These are phyloP conservation scores for Baronia brevicornis DNA, from an alignment of 2,888 invertebrate species.

Conservation along the genomic window DNA sequence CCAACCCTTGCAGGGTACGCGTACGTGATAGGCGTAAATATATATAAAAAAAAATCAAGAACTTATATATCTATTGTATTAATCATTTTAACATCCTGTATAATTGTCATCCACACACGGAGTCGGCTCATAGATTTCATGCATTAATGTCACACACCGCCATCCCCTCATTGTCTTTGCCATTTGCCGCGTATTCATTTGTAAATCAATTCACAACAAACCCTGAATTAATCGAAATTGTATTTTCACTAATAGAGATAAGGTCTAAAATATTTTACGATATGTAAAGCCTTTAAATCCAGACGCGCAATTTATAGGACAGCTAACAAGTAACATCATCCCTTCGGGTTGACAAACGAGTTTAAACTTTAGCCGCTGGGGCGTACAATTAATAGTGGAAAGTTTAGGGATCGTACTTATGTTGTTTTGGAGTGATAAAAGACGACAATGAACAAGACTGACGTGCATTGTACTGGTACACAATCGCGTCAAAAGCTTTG, in stretches of 20 bases:
- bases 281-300: constrained; percentile 36
- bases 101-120: no score
- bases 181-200: constrained; percentile 26
- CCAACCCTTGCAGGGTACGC: no score
- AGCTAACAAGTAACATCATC: constrained; percentile 31
- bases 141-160: constrained; percentile 42
- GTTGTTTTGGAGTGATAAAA: constrained; percentile 11
- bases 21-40: no score
- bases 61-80: no score
- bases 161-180: constrained; percentile 40
- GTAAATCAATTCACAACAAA: constrained; percentile 23
- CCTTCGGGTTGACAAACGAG: constrained; percentile 26
- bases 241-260: constrained; percentile 8
- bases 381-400: no score
- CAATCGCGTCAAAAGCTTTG: constrained; percentile 48
- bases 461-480: constrained; percentile 36
- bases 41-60: no score
- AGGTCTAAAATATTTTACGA: constrained; percentile 17
- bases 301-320: constrained; percentile 33
- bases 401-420: no score
- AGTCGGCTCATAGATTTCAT: constrained; percentile 33
- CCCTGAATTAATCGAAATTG: constrained; percentile 28
- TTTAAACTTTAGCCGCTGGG: constrained; percentile 25
- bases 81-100: no score
- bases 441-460: constrained; percentile 28